Evolutionary conservation across 2,113 vertebrate species (phyloP).

Genomic region (Polypterus bichir): DNA sequence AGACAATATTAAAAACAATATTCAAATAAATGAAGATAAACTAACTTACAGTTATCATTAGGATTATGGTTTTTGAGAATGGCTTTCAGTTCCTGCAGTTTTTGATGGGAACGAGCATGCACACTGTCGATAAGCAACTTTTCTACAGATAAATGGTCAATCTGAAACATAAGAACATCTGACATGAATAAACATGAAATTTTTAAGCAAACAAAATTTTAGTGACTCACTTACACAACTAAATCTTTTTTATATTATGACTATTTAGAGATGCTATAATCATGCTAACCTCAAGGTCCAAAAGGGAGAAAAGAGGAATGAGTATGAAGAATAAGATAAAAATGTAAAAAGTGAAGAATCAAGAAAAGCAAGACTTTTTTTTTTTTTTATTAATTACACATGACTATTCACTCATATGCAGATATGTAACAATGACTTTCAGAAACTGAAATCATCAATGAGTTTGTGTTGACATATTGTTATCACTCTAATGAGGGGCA

Average conservation of each 20-base stretch:
- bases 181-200: too few relatives aligned
- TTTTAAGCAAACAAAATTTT: too few relatives aligned
- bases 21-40: slow-evolving; percentile 11
- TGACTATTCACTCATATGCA: background rate
- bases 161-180: slow-evolving; percentile 42
- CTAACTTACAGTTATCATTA: slow-evolving; percentile 80
- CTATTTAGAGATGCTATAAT: background rate
- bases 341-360: too few relatives aligned
- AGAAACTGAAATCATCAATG: too few relatives aligned
- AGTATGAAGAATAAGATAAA: too few relatives aligned
- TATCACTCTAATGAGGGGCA: background rate
- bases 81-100: slow-evolving; percentile 90
- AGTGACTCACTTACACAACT: too few relatives aligned
- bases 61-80: slow-evolving; percentile 79
- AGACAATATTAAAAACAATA: background rate
- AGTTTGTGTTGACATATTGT: background rate
- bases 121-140: slow-evolving; percentile 96
- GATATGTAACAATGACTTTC: background rate
- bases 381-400: background rate
- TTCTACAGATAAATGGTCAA: slow-evolving; percentile 92
- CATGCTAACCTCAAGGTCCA: too few relatives aligned
- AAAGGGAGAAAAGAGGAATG: too few relatives aligned
- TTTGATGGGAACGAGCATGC: slow-evolving; percentile 90
- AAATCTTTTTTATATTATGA: too few relatives aligned
- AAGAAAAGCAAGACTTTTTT: too few relatives aligned